Base-by-base conservation (phyloP, 2,888 invertebrate species). In the Euphydryas editha region DNA sequence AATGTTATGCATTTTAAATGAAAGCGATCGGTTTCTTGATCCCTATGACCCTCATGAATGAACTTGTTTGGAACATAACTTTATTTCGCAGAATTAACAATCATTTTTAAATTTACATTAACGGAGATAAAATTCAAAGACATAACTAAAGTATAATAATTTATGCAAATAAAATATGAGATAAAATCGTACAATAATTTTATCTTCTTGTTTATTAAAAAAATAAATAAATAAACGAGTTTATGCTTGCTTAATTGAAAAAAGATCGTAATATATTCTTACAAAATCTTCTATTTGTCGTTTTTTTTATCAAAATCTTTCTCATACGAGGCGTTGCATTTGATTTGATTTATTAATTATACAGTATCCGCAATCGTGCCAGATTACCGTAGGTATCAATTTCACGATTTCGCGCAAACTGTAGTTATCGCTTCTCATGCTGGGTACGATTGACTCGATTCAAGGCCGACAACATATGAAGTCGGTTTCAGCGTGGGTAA, bases 391-490 rank as follows among this genome's bases (percentile, higher is more conserved):
- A n/a, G n/a, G n/a, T n/a, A 58, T 36, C 21, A 54, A 42, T 51
- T 77, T 71, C 68, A 76, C 75, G 75, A 76, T 61, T 62, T 62
- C 49, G 58, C 61, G 54, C n/a, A 77, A 74, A 74, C 67, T 70
- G 75, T 77, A 81, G 78, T 84, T 81, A 83, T 75, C 69, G 72
- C 76, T 75, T 73, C 70, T 67, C 63, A 70, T 57, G 65, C 65
- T 77, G 73, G 80, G 73, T 76, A 54, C 54, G 54, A 54, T 54
- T 78, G 75, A 76, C 76, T 75, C 75, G 68, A 75, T 73, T 77
- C 87, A 87, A 87, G 87, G 87, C 83, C 83, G 76, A 71, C 87
- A 80, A 85, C 86, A 83, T 86, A 75, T 75, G 75, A 17, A 54
- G 54, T 72, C 74, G 79, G 73, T 76, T 78, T 76, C 73, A 67